Percentiles rank a stretch among this genome's conserved stretches.
phyloP scores from a whole-genome alignment of 1,140 invertebrate genomes.

The Dreissena rostriformis region DNA sequence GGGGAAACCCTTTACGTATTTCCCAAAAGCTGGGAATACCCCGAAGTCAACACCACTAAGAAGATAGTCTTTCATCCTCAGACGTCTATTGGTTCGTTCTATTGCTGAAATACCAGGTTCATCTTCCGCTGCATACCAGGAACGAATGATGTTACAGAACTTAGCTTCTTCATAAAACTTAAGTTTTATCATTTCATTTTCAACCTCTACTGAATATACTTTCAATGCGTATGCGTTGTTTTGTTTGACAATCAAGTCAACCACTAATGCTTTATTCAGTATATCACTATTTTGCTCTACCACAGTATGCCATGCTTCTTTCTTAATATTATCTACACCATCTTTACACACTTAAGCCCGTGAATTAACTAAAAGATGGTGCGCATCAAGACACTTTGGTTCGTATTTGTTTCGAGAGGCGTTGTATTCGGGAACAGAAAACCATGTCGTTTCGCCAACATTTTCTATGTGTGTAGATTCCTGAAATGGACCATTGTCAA shows the following conservation, averaged over 20 bases:
- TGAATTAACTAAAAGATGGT: conserved; percentile 41
- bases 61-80: background rate
- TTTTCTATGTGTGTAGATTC: background rate
- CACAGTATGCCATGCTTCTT: conserved; percentile 28
- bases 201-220: conserved; percentile 24
- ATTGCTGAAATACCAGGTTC: conserved; percentile 13
- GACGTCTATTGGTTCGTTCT: conserved; percentile 4
- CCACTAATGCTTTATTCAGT: conserved; percentile 20
- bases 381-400: background rate
- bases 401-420: background rate
- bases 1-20: conserved; percentile 7
- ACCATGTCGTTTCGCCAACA: conserved; percentile 6
- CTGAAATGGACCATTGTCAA: background rate
- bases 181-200: conserved; percentile 10
- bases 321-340: background rate
- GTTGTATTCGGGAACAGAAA: conserved; percentile 20
- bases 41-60: background rate
- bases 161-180: conserved; percentile 14
- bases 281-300: conserved; percentile 7
- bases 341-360: conserved; percentile 17
- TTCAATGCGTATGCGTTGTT: conserved; percentile 34
- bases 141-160: conserved; percentile 20
- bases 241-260: conserved; percentile 42
- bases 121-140: conserved; percentile 47
- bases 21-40: conserved; percentile 13